A percentile compares a stretch with the other conserved stretches of the same genome.
Evolutionary conservation across 1,140 invertebrate genomes (phyloP).

Genomic region (Diabrotica virgifera): DNA sequence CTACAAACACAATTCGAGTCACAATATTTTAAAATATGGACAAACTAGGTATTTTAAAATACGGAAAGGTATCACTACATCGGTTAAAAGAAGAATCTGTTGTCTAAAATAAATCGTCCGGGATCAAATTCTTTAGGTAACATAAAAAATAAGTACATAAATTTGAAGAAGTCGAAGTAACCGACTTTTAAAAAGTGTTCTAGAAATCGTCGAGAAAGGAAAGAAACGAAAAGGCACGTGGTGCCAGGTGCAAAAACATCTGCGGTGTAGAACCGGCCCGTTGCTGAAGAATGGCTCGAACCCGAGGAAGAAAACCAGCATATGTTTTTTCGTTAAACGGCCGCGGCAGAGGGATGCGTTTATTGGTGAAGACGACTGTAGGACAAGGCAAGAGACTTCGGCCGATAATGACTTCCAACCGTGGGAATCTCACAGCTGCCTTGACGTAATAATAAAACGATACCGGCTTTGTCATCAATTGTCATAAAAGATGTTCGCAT

Average conservation of each 20-base stretch:
- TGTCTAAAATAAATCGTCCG: no score
- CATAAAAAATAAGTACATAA: no score
- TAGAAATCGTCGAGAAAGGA: neutral
- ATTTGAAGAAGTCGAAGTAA: no score
- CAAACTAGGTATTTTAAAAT: no score
- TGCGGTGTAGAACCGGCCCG: neutral
- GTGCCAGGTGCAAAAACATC: constrained; percentile 1
- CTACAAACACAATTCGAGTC: no score
- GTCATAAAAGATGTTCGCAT: no score
- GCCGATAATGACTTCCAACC: neutral
- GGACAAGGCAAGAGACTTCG: neutral
- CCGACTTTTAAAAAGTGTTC: neutral
- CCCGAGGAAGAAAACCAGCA: neutral
- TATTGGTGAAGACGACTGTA: neutral
- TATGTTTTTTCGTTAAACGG: neutral
- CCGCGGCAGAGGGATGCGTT: neutral
- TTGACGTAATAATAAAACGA: neutral
- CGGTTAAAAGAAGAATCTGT: no score
- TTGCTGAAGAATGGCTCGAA: neutral
- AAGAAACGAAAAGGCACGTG: neutral
- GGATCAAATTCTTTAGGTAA: no score
- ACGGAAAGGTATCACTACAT: no score
- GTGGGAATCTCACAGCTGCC: neutral
- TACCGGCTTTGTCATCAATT: no score
- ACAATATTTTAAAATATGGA: no score